Percentiles rank a stretch among this genome's conserved stretches.
Conservation (phyloP, 2,113 vertebrate genomes). For the Paracanthobrama guichenoti region DNA sequence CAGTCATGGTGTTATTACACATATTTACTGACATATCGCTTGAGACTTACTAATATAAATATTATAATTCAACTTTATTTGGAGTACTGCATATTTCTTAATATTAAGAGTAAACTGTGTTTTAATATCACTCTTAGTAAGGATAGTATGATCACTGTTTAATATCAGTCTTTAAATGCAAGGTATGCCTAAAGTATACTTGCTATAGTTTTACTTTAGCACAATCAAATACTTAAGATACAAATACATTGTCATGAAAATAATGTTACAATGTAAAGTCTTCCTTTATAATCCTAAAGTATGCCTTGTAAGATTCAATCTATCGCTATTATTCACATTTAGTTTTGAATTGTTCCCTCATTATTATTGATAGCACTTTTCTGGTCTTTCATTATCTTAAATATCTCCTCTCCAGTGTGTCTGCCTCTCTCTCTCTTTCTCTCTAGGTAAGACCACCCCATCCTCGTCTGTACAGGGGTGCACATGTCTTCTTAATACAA, state of each 20-base stretch:
- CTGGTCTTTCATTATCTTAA: conserved; percentile 7
- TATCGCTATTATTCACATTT: background rate
- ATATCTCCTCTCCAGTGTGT: background rate
- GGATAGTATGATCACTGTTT: too few relatives aligned
- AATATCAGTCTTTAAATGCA: too few relatives aligned
- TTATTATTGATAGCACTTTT: conserved; percentile 9
- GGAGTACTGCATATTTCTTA: too few relatives aligned
- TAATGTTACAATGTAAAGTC: background rate
- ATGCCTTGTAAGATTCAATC: background rate
- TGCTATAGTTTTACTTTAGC: too few relatives aligned
- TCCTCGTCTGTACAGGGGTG: background rate
- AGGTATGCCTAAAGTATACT: too few relatives aligned
- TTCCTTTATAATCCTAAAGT: background rate
- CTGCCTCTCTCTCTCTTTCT: background rate
- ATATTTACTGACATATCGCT: too few relatives aligned
- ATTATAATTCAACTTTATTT: too few relatives aligned
- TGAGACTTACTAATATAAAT: too few relatives aligned
- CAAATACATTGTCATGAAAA: background rate
- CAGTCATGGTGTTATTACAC: too few relatives aligned
- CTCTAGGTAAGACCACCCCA: conserved; percentile 45
- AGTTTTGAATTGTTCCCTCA: conserved; percentile 9
- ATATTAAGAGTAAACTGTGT: too few relatives aligned
- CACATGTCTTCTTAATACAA: background rate
- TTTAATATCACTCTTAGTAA: too few relatives aligned
- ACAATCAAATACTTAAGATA: too few relatives aligned